These are phyloP conservation scores for Pygathrix nemaeus DNA, from an alignment of 2,113 vertebrate genomes.

Conservation along the genomic window DNA sequence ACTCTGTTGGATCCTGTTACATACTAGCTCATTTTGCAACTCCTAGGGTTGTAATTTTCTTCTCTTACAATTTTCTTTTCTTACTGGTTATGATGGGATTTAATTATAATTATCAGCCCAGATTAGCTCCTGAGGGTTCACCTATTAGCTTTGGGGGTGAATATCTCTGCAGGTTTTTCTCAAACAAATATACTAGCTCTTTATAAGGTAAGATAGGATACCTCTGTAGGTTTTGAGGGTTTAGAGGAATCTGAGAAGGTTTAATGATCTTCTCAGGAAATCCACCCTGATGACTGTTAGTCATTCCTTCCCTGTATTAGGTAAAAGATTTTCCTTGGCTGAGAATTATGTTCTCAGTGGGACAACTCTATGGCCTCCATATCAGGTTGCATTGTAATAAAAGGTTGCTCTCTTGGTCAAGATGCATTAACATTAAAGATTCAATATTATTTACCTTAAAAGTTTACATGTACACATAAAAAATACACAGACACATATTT, in stretches of 20 bases:
- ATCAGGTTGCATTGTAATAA: neutral
- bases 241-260: neutral
- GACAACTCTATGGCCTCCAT: neutral
- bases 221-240: neutral
- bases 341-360: neutral
- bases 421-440: neutral
- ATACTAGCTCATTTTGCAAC: neutral
- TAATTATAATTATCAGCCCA: neutral
- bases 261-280: neutral
- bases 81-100: neutral
- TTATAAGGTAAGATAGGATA: neutral
- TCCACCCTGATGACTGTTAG: neutral
- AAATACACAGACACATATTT: neutral
- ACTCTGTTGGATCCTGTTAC: neutral
- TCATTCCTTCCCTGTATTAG: neutral
- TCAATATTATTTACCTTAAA: neutral
- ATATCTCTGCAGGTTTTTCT: neutral
- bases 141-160: neutral
- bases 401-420: neutral
- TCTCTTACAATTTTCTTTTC: neutral
- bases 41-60: neutral
- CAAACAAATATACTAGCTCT: neutral
- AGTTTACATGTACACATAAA: neutral
- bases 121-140: neutral
- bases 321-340: neutral